phyloP scores from a whole-genome alignment of 2,113 vertebrate species.

The Notothenia rossii region DNA sequence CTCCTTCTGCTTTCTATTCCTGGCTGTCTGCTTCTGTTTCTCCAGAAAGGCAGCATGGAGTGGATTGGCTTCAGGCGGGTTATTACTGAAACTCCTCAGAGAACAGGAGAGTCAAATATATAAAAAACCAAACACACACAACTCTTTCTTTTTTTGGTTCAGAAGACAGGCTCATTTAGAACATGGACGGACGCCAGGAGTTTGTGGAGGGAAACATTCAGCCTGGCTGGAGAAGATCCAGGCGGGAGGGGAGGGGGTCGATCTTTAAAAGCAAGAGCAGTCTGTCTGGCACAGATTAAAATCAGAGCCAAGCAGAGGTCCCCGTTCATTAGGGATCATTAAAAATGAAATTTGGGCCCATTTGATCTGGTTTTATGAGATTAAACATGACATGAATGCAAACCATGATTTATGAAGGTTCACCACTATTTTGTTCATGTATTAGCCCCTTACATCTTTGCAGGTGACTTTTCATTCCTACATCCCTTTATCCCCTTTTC shows the following conservation, averaged over 20 bases:
- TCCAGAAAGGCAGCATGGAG: conserved; percentile 50
- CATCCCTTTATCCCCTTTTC: no score
- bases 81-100: conserved; percentile 44
- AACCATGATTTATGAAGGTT: not conserved
- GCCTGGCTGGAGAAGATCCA: conserved; percentile 59
- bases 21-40: conserved; percentile 53
- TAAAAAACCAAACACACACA: not conserved
- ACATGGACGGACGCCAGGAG: conserved; percentile 59
- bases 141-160: conserved; percentile 25
- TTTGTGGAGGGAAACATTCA: conserved; percentile 1
- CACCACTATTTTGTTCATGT: not conserved
- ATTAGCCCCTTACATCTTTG: no score
- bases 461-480: no score
- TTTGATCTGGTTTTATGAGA: not conserved
- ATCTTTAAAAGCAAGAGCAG: conserved; percentile 49
- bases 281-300: conserved; percentile 43
- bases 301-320: conserved; percentile 20
- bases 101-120: conserved; percentile 25
- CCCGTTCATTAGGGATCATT: conserved; percentile 15
- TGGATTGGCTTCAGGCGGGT: conserved; percentile 57
- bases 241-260: conserved; percentile 29
- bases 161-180: conserved; percentile 60
- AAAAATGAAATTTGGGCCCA: conserved; percentile 5
- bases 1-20: conserved; percentile 60
- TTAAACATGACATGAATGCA: not conserved